A percentile compares a stretch with the other conserved stretches of the same genome.
Evolutionary conservation across 2,888 invertebrate genomes (phyloP).

Genomic region (Phlogophora meticulosa): DNA sequence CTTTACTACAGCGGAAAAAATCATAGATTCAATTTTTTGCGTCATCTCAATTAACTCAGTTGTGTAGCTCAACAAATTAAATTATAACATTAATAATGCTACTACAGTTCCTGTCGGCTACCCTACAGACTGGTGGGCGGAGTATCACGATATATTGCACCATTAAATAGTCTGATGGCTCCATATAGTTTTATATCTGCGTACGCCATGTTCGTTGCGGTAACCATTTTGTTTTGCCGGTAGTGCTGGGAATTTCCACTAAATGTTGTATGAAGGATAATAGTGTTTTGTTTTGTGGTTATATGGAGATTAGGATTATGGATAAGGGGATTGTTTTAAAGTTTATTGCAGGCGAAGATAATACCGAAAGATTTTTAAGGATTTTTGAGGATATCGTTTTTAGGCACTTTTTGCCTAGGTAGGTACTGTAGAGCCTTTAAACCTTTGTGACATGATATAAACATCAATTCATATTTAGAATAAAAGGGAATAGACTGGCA

Average conservation of each 20-base stretch:
- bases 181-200: constrained; percentile 47
- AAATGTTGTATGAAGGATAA: constrained; percentile 2
- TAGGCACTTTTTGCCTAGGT: too few relatives aligned
- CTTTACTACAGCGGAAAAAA: neutral
- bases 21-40: neutral
- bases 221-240: constrained; percentile 33
- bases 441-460: too few relatives aligned
- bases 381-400: neutral
- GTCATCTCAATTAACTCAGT: constrained; percentile 9
- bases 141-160: constrained; percentile 49
- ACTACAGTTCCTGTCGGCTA: constrained; percentile 12
- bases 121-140: constrained; percentile 45
- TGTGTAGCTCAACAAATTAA: constrained; percentile 16
- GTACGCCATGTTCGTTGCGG: constrained; percentile 35
- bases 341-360: neutral
- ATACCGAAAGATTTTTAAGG: neutral
- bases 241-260: constrained; percentile 43
- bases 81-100: constrained; percentile 30
- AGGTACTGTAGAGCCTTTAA: too few relatives aligned
- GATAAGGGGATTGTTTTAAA: neutral
- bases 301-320: neutral
- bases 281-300: constrained; percentile 21
- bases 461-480: too few relatives aligned
- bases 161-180: constrained; percentile 58
- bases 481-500: too few relatives aligned